Evolutionary conservation across 2,888 invertebrate genomes (phyloP).

Genomic region (Lycocerus yunnanus): DNA sequence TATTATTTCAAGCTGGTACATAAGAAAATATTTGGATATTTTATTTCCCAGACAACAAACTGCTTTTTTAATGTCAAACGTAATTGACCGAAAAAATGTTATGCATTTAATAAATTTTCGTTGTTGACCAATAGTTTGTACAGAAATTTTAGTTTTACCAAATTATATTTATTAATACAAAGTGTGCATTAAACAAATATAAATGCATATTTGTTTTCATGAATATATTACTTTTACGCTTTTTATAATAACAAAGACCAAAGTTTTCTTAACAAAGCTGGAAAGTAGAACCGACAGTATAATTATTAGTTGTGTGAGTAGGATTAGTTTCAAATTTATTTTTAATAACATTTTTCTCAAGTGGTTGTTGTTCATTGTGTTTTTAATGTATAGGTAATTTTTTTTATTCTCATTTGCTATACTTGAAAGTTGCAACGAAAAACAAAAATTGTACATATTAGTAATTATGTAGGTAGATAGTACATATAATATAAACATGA

Average conservation of each 20-base stretch:
- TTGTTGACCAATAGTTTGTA: too few relatives aligned
- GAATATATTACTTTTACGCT: not conserved
- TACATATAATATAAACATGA: slow-evolving; percentile 34
- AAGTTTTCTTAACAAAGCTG: slow-evolving; percentile 23
- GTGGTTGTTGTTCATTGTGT: slow-evolving; percentile 4
- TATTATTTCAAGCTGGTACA: too few relatives aligned
- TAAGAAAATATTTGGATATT: too few relatives aligned
- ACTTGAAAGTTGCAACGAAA: slow-evolving; percentile 17
- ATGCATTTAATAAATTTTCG: too few relatives aligned
- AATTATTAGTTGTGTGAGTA: slow-evolving; percentile 24
- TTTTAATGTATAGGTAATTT: slow-evolving; percentile 5
- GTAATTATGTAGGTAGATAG: slow-evolving; percentile 31
- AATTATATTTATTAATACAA: not conserved
- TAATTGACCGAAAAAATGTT: too few relatives aligned
- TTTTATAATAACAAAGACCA: slow-evolving; percentile 19
- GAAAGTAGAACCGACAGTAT: slow-evolving; percentile 17
- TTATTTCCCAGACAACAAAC: too few relatives aligned
- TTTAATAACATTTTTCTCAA: slow-evolving; percentile 9
- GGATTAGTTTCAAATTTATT: slow-evolving; percentile 7
- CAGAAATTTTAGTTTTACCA: not conserved
- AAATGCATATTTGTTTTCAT: not conserved
- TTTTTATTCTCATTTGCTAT: slow-evolving; percentile 5
- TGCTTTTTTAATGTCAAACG: too few relatives aligned
- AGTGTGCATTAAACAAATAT: not conserved
- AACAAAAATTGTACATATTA: slow-evolving; percentile 18